Evolutionary conservation across 2,888 invertebrate genomes (phyloP).

Genomic region (Sylvicola fuscatus): DNA sequence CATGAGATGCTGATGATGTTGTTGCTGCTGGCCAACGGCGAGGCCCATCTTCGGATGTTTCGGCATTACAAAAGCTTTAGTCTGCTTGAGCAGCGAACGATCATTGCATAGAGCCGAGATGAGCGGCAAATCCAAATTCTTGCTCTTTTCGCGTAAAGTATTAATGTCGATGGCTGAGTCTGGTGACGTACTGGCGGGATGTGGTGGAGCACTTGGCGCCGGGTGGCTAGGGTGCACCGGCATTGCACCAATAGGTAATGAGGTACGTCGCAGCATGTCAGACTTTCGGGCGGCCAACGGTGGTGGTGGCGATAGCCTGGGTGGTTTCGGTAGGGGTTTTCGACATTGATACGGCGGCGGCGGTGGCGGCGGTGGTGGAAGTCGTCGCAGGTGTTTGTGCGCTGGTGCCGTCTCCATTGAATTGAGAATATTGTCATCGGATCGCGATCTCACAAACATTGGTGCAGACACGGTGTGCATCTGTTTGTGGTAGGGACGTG

Average conservation of each 20-base stretch:
- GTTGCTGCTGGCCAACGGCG: background rate
- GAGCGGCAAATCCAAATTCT: slow-evolving; percentile 73
- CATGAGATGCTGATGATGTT: slow-evolving; percentile 6
- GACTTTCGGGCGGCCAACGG: background rate
- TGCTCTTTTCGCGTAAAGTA: slow-evolving; percentile 69
- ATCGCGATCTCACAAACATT: slow-evolving; percentile 45
- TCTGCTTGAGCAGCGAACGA: slow-evolving; percentile 69
- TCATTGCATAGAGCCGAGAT: slow-evolving; percentile 90
- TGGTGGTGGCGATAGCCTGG: background rate
- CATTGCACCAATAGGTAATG: background rate
- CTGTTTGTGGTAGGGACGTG: slow-evolving; percentile 21
- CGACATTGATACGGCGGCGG: slow-evolving; percentile 29
- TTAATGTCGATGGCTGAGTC: slow-evolving; percentile 46
- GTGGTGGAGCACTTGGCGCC: slow-evolving; percentile 8
- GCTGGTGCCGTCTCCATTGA: slow-evolving; percentile 34
- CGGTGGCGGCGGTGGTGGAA: slow-evolving; percentile 34
- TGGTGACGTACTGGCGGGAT: slow-evolving; percentile 6
- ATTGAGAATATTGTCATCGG: slow-evolving; percentile 64
- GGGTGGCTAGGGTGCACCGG: slow-evolving; percentile 9
- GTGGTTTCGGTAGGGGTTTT: slow-evolving; percentile 11
- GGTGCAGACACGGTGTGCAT: slow-evolving; percentile 25
- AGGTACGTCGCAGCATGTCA: too few relatives aligned
- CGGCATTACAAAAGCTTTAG: slow-evolving; percentile 65
- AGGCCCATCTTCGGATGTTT: slow-evolving; percentile 29
- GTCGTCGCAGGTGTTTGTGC: slow-evolving; percentile 31